A percentile compares a stretch with the other conserved stretches of the same genome.
phyloP scores from a whole-genome alignment of 1,140 invertebrate genomes.

The Drosophila ercepeae region DNA sequence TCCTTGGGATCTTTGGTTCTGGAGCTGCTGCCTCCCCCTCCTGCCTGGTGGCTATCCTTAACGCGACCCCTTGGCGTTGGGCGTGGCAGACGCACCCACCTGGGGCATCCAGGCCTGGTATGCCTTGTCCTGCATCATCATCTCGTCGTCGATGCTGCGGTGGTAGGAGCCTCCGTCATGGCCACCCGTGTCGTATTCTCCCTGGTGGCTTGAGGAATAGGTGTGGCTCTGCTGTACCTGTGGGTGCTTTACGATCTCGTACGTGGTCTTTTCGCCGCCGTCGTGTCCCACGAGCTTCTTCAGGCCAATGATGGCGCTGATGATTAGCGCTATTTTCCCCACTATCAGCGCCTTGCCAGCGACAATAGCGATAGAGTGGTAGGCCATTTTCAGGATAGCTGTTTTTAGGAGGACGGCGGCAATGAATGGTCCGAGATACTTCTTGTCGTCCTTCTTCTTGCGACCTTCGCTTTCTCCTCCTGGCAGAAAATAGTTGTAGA shows the following conservation, averaged over 20 bases:
- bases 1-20: constrained; percentile 62
- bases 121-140: constrained; percentile 86
- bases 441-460: constrained; percentile 87
- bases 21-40: constrained; percentile 1
- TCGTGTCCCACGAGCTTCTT: constrained; percentile 89
- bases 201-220: constrained; percentile 89
- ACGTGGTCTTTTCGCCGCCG: constrained; percentile 90
- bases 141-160: constrained; percentile 86
- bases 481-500: constrained; percentile 62
- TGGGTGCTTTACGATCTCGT: constrained; percentile 94
- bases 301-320: constrained; percentile 90
- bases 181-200: constrained; percentile 87
- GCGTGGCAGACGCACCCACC: constrained; percentile 16
- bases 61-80: constrained; percentile 49
- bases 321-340: constrained; percentile 87
- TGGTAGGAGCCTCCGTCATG: constrained; percentile 86
- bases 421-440: constrained; percentile 86
- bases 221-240: constrained; percentile 90
- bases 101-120: constrained; percentile 85
- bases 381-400: constrained; percentile 89
- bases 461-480: constrained; percentile 75
- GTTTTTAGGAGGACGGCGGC: constrained; percentile 88
- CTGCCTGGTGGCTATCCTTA: constrained; percentile 21
- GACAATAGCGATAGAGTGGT: constrained; percentile 89
- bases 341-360: constrained; percentile 88